phyloP scores from a whole-genome alignment of 2,113 vertebrate genomes.

The Grallaria varia region DNA sequence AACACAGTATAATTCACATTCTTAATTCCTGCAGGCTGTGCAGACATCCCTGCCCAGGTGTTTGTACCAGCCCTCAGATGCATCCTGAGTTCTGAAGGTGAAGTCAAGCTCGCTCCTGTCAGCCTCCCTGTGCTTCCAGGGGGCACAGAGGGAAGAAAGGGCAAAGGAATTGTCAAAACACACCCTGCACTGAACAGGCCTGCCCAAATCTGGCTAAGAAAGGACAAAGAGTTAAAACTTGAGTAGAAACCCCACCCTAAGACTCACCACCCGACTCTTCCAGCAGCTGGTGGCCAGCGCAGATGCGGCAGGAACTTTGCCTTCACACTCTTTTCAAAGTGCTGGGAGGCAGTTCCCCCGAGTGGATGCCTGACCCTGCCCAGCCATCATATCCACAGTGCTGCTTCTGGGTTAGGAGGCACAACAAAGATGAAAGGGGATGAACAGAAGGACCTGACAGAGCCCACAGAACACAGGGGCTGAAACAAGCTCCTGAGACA shows the following conservation, averaged over 20 bases:
- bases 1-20: background rate
- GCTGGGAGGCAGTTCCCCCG: background rate
- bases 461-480: background rate
- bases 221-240: background rate
- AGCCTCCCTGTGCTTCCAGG: background rate
- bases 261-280: background rate
- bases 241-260: background rate
- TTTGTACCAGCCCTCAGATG: background rate
- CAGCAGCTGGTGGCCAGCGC: background rate
- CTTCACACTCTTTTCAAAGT: background rate
- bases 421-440: background rate
- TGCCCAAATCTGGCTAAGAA: background rate
- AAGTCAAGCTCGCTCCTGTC: background rate
- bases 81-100: background rate
- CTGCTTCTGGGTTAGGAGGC: background rate
- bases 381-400: fast-evolving
- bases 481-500: background rate
- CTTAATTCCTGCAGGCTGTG: background rate
- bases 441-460: background rate
- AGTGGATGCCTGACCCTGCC: background rate
- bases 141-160: background rate
- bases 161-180: background rate
- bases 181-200: background rate
- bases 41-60: background rate
- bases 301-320: background rate